phyloP scores from a whole-genome alignment of 2,797 vertebrate species.

The Ctenopoma multispine region DNA sequence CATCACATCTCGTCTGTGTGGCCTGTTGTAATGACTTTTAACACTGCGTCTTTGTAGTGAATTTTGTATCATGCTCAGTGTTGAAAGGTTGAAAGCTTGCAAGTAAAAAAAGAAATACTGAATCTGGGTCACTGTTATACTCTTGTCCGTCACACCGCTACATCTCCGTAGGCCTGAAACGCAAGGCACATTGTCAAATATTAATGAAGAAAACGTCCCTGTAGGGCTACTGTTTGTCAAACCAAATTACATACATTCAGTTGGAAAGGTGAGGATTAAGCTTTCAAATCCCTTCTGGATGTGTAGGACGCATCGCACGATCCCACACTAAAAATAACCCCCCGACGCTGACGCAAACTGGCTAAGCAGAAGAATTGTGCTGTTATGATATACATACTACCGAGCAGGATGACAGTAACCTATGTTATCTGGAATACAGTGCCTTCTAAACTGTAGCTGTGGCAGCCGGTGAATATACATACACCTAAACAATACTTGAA shows the following conservation, averaged over 20 bases:
- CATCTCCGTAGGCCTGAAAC: slow-evolving; percentile 76
- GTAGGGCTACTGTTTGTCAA: slow-evolving; percentile 83
- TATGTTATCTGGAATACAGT: slow-evolving; percentile 61
- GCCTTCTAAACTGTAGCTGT: slow-evolving; percentile 28
- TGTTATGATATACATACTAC: slow-evolving; percentile 67
- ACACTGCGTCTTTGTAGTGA: slow-evolving; percentile 68
- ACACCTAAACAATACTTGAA: slow-evolving; percentile 53
- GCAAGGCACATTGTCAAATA: slow-evolving; percentile 84
- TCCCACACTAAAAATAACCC: slow-evolving; percentile 58
- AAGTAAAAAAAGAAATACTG: slow-evolving; percentile 70
- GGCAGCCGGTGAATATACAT: slow-evolving; percentile 57
- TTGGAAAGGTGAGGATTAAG: slow-evolving; percentile 83
- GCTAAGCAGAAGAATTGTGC: slow-evolving; percentile 74
- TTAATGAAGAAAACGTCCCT: slow-evolving; percentile 86
- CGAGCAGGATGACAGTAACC: slow-evolving; percentile 46
- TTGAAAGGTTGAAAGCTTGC: slow-evolving; percentile 82
- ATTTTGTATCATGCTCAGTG: slow-evolving; percentile 76
- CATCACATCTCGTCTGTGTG: slow-evolving; percentile 55
- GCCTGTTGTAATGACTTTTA: slow-evolving; percentile 68
- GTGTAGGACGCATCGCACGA: slow-evolving; percentile 70
- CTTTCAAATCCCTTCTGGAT: slow-evolving; percentile 82
- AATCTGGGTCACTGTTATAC: slow-evolving; percentile 87
- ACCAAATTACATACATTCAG: slow-evolving; percentile 85
- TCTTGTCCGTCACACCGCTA: slow-evolving; percentile 74
- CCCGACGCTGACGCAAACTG: slow-evolving; percentile 72